A percentile compares a stretch with the other conserved stretches of the same genome.
Conservation (phyloP, 1,140 invertebrate species). For the Orussus abietinus region DNA sequence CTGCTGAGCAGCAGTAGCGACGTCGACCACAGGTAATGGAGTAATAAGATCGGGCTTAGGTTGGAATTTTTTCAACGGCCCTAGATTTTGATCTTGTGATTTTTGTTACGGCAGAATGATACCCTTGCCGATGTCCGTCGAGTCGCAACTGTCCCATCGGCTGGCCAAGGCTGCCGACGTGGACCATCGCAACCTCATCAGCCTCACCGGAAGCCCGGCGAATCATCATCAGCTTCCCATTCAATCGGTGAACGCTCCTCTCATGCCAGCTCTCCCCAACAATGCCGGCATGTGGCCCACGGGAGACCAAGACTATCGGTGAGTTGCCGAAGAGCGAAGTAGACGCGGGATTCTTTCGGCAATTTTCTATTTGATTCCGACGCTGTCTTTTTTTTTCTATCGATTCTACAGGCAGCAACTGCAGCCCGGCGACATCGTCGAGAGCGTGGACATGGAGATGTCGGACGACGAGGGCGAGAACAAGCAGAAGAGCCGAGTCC, state of each 20-base stretch:
- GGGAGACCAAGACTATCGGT: constrained; percentile 50
- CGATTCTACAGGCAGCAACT: constrained; percentile 48
- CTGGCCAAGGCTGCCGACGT: constrained; percentile 60
- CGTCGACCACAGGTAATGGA: constrained; percentile 56
- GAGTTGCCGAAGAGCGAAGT: no score
- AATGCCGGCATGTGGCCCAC: constrained; percentile 41
- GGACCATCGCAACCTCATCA: constrained; percentile 80
- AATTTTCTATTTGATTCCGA: constrained; percentile 15
- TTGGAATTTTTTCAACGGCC: constrained; percentile 5
- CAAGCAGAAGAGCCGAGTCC: constrained; percentile 42
- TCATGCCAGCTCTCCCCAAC: constrained; percentile 18
- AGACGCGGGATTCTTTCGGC: constrained; percentile 8
- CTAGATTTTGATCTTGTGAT: constrained; percentile 8
- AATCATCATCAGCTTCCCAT: constrained; percentile 39
- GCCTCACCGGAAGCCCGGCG: constrained; percentile 69
- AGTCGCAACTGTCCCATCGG: constrained; percentile 42
- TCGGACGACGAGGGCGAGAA: constrained; percentile 62
- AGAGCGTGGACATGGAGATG: constrained; percentile 69
- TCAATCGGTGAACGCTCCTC: constrained; percentile 31
- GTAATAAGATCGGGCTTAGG: constrained; percentile 1
- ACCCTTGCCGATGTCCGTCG: constrained; percentile 40
- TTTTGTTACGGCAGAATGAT: constrained; percentile 37
- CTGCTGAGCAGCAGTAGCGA: constrained; percentile 52
- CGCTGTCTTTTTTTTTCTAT: constrained; percentile 1
- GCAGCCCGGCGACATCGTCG: constrained; percentile 59